Conservation (phyloP, 2,888 invertebrate genomes). For the Cheilosia grossa region DNA sequence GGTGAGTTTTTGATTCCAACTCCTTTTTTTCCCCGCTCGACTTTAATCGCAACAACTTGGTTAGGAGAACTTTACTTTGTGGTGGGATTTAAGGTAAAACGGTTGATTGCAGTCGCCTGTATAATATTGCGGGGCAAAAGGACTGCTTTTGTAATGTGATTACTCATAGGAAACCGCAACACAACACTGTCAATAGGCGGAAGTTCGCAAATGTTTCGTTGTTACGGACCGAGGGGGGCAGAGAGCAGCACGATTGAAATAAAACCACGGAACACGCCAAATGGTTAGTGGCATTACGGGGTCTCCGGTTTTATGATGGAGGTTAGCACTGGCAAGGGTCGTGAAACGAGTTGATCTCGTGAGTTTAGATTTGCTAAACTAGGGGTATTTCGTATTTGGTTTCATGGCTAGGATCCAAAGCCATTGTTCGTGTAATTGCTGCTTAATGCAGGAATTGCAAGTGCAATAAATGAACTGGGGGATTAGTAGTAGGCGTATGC, state of each 20-base stretch:
- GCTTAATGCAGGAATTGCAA: background rate
- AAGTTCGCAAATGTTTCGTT: constrained; percentile 50
- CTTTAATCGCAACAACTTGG: constrained; percentile 23
- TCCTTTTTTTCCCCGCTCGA: constrained; percentile 10
- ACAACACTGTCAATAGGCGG: constrained; percentile 47
- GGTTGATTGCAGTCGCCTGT: constrained; percentile 63
- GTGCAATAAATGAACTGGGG: no score
- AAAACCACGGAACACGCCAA: constrained; percentile 46
- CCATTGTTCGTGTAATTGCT: background rate
- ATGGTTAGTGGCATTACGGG: constrained; percentile 14
- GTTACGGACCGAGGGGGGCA: constrained; percentile 6
- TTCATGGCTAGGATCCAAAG: background rate
- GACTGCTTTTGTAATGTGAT: constrained; percentile 52
- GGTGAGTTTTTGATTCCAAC: constrained; percentile 34
- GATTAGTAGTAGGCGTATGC: no score
- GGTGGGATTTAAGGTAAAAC: constrained; percentile 69
- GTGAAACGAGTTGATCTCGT: constrained; percentile 1
- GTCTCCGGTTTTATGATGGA: background rate
- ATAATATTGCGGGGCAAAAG: constrained; percentile 2
- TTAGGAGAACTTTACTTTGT: constrained; percentile 63
- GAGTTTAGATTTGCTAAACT: background rate
- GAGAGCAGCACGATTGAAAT: constrained; percentile 18
- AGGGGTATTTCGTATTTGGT: background rate
- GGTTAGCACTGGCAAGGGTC: background rate
- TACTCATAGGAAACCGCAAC: constrained; percentile 59